Evolutionary conservation across 1,140 invertebrate species (phyloP).

Genomic region (Drosophila kikkawai): DNA sequence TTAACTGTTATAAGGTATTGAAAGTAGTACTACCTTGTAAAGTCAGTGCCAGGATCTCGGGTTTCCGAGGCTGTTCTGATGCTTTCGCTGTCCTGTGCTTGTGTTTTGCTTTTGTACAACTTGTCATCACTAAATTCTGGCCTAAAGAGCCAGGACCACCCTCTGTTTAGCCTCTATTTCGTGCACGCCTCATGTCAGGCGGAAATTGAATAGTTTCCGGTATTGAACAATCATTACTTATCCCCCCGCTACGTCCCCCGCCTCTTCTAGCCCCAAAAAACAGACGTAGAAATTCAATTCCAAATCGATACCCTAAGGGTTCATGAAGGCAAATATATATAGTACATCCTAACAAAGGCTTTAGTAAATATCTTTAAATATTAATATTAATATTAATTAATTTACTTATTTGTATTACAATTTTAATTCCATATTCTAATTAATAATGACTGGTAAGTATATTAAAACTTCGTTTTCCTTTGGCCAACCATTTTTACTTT

Average conservation of each 20-base stretch:
- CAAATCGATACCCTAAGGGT: slow-evolving; percentile 14
- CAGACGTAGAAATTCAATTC: slow-evolving; percentile 19
- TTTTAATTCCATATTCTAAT: background rate
- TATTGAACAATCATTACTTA: slow-evolving; percentile 83
- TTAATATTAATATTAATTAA: background rate
- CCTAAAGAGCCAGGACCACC: background rate
- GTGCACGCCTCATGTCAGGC: slow-evolving; percentile 75
- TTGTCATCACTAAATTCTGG: slow-evolving; percentile 17
- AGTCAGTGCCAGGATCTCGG: too few relatives aligned
- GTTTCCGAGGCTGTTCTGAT: too few relatives aligned
- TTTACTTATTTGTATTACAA: too few relatives aligned
- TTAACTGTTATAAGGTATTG: too few relatives aligned
- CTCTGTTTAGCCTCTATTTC: slow-evolving; percentile 29
- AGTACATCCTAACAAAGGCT: background rate
- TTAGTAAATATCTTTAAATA: background rate
- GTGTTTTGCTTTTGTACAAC: background rate
- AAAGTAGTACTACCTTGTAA: too few relatives aligned
- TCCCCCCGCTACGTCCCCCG: background rate
- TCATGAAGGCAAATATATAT: background rate
- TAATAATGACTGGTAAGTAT: slow-evolving; percentile 1
- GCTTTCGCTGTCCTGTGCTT: too few relatives aligned
- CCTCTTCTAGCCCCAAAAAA: slow-evolving; percentile 28
- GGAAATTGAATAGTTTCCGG: slow-evolving; percentile 84
- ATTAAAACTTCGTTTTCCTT: background rate
- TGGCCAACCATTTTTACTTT: background rate